Percentiles rank a stretch among this genome's conserved stretches.
Evolutionary conservation across 2,113 vertebrate genomes (phyloP).

Genomic region (Sylvia atricapilla): DNA sequence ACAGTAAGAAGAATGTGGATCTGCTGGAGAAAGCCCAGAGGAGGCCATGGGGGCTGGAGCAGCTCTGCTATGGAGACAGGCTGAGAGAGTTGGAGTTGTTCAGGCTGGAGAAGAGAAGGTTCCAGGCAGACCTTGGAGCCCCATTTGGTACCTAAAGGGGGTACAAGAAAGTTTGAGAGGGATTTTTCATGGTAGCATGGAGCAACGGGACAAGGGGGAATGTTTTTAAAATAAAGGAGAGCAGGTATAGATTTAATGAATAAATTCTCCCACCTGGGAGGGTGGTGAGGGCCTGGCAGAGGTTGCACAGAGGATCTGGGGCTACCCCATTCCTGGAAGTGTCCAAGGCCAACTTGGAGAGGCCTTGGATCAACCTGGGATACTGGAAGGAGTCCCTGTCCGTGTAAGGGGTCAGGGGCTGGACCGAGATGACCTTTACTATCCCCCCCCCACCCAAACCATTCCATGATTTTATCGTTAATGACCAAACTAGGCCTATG

Average conservation of each 20-base stretch:
- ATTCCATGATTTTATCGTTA: not conserved
- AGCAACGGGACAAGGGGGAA: not conserved
- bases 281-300: not conserved
- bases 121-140: not conserved
- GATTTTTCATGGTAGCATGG: not conserved
- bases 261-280: not conserved
- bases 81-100: not conserved
- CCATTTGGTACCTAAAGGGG: not conserved
- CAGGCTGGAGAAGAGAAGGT: not conserved
- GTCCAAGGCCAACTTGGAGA: not conserved
- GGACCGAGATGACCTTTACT: not conserved
- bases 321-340: not conserved
- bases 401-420: not conserved
- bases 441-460: not conserved
- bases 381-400: not conserved
- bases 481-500: not conserved
- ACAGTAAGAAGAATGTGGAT: not conserved
- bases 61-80: not conserved
- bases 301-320: not conserved
- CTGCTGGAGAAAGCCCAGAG: not conserved
- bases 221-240: not conserved
- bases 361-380: not conserved
- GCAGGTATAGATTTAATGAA: not conserved
- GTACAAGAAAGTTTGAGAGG: not conserved
- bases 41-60: not conserved